Percentiles rank a stretch among this genome's conserved stretches.
Evolutionary conservation across 2,113 vertebrate species (phyloP).

Genomic region (Cyanoramphus novaezelandiae): DNA sequence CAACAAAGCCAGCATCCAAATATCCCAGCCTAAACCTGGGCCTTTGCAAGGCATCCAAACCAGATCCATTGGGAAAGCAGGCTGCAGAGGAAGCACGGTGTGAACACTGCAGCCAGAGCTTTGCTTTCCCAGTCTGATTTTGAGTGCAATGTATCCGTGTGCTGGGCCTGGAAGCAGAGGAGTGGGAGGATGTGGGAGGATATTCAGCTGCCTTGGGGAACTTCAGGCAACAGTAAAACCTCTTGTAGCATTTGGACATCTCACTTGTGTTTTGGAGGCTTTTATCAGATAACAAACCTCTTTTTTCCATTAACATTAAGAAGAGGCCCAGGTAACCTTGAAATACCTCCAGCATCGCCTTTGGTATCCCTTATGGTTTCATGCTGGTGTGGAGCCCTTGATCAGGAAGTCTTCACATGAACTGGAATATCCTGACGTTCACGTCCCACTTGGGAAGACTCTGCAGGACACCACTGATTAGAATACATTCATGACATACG

Average conservation of each 20-base stretch:
- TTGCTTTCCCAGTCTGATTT: neutral
- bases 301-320: neutral
- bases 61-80: neutral
- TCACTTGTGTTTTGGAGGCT: neutral
- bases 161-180: neutral
- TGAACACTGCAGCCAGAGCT: rapidly evolving
- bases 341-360: neutral
- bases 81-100: neutral
- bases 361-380: no score
- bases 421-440: neutral
- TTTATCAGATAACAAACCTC: no score
- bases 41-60: neutral
- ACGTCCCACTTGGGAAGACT: neutral
- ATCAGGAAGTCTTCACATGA: neutral
- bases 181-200: neutral
- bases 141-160: rapidly evolving
- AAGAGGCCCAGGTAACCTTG: neutral
- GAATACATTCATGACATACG: neutral
- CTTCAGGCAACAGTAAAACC: neutral
- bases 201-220: neutral
- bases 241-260: neutral
- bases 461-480: neutral
- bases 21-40: neutral
- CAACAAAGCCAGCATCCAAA: neutral
- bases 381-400: neutral